Evolutionary conservation across 2,888 invertebrate species (phyloP), one percentile per base, ranked within the genome.

Genomic region (Cosmorhoe ocellata): DNA sequence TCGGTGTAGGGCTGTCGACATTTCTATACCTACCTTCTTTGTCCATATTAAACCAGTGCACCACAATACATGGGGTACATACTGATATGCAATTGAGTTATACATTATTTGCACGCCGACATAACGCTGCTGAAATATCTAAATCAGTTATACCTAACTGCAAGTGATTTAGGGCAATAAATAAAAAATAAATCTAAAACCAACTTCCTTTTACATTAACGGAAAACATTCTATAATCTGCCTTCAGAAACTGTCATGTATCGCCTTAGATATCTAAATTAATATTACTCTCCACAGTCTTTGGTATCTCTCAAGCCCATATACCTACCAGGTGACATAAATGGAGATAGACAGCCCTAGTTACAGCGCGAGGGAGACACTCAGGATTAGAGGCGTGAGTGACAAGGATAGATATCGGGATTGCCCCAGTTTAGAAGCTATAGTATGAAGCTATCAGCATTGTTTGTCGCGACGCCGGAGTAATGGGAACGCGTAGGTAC

Each of bases 341-440:
- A 63, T 53, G 40, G 51, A 61, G 61, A 58, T 55, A 61, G 69
- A 65, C 71, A 71, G 43, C 71, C 71, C 71, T 71, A 63, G 47
- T 33, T 27, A 41, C 42, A 41, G 30, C 61, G 58, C 13, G 67
- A 72, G 72, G 62, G 71, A 74, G 71, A 73, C 66, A 66, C 58
- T 62, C 61, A 62, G 66, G 66, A 67, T 72, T 68, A 62, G 58
- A 50, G 48, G 56, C 52, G 58, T 56, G 81, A 67, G 71, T 73
- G 84, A 86, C 75, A 78, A 72, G 76, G 86, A 87, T 65, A 71
- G 79, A 76, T 79, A 71, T 72, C 62, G 72, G 80, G 82, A 82
- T 83, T 81, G 86, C 69, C 84, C 87, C 76, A 82, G 76, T 82
- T 87, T 79, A 77, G 73, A 50, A 56, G 51, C 55, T 38, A 32